phyloP scores from a whole-genome alignment of 1,140 invertebrate genomes.

The Drosophila simulans region DNA sequence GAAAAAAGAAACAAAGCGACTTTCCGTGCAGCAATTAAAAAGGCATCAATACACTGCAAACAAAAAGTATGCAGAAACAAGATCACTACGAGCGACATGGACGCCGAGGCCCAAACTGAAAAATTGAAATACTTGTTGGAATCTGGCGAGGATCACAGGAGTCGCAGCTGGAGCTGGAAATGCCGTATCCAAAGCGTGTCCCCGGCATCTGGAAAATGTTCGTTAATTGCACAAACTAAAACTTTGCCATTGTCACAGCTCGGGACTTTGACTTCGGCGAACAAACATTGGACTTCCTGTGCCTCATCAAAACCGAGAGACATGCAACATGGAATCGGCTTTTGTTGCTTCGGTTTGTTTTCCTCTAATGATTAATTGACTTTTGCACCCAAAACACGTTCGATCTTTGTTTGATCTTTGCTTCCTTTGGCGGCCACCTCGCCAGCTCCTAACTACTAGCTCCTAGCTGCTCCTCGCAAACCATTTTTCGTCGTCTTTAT shows the following conservation, averaged over 20 bases:
- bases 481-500: conserved; percentile 31
- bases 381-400: conserved; percentile 78
- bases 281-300: conserved; percentile 36
- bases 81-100: conserved; percentile 31
- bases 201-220: conserved; percentile 68
- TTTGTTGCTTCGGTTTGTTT: conserved; percentile 46
- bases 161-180: conserved; percentile 4
- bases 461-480: background rate
- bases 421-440: conserved; percentile 41
- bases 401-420: conserved; percentile 64
- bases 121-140: conserved; percentile 61
- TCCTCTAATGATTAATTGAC: conserved; percentile 79
- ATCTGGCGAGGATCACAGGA: conserved; percentile 30
- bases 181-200: conserved; percentile 23
- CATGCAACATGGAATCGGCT: conserved; percentile 50
- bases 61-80: conserved; percentile 23
- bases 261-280: conserved; percentile 61
- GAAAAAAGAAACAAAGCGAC: conserved; percentile 16
- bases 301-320: conserved; percentile 37
- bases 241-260: conserved; percentile 66
- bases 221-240: conserved; percentile 59
- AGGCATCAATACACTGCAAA: conserved; percentile 29
- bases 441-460: background rate
- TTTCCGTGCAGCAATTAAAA: conserved; percentile 56
- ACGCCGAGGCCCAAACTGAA: conserved; percentile 14